A percentile compares a stretch with the other conserved stretches of the same genome.
Conservation (phyloP, 2,797 vertebrate genomes). For the Pteronotus mesoamericanus region DNA sequence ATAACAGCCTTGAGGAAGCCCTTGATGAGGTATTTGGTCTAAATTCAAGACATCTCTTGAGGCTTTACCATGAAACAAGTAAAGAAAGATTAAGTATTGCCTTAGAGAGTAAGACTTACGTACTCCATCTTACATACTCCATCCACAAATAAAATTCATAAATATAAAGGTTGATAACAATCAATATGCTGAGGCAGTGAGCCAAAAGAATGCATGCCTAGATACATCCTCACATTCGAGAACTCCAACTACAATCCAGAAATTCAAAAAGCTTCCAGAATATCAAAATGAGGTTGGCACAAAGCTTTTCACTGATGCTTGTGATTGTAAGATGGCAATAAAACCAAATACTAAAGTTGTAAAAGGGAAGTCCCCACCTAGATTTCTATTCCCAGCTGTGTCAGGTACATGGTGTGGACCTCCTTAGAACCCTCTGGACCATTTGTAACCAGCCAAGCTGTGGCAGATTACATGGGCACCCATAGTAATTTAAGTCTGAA, state of each 20-base stretch:
- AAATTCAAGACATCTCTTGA: neutral
- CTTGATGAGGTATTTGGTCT: neutral
- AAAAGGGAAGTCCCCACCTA: neutral
- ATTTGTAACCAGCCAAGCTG: neutral
- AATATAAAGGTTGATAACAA: neutral
- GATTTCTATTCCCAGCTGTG: neutral
- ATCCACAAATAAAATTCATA: neutral
- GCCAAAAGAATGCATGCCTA: neutral
- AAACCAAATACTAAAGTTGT: neutral
- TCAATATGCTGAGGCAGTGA: neutral
- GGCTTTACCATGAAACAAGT: neutral
- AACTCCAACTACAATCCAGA: neutral
- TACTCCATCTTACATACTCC: neutral
- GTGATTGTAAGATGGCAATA: neutral
- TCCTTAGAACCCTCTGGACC: neutral
- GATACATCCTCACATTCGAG: neutral
- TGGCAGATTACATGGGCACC: neutral
- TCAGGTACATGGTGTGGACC: neutral
- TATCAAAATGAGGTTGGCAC: neutral
- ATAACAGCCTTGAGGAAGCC: neutral
- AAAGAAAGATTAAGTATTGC: neutral
- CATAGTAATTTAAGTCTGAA: neutral
- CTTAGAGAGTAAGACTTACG: neutral
- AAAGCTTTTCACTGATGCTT: neutral
- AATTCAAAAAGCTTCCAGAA: neutral